Percentiles rank a stretch among this genome's conserved stretches.
These are phyloP conservation scores for Sicus ferrugineus DNA, from an alignment of 2,888 invertebrate genomes.

Conservation along the genomic window DNA sequence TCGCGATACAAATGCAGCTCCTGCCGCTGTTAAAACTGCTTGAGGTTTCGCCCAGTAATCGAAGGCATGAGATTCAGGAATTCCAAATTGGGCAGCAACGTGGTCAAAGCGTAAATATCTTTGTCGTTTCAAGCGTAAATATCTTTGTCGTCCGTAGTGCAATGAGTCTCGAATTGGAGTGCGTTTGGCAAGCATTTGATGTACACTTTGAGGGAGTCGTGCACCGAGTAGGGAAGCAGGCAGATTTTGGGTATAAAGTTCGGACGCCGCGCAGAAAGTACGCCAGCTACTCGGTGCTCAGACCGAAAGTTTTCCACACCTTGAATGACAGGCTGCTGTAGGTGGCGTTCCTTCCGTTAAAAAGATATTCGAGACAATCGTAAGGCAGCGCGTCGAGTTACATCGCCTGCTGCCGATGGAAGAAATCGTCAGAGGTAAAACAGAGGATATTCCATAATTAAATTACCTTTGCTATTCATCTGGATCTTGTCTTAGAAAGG, in stretches of 20 bases:
- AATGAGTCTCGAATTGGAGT: constrained; percentile 45
- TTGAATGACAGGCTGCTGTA: constrained; percentile 50
- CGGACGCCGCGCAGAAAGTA: constrained; percentile 50
- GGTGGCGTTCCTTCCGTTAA: constrained; percentile 44
- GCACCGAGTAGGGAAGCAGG: constrained; percentile 48
- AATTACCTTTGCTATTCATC: too few relatives aligned
- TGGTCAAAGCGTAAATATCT: constrained; percentile 43
- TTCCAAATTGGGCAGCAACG: constrained; percentile 51
- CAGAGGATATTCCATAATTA: too few relatives aligned
- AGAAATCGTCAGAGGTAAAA: too few relatives aligned
- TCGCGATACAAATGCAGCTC: constrained; percentile 54
- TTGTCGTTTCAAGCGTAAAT: constrained; percentile 51
- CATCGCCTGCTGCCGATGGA: constrained; percentile 38
- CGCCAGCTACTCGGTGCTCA: constrained; percentile 46
- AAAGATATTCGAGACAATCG: constrained; percentile 54
- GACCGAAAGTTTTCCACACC: constrained; percentile 47
- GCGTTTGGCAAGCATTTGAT: constrained; percentile 44
- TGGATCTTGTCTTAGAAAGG: too few relatives aligned
- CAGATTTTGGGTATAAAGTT: constrained; percentile 44
- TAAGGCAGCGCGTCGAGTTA: constrained; percentile 48
- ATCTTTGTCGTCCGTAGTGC: constrained; percentile 50
- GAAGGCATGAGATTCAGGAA: constrained; percentile 51
- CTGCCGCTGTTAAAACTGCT: constrained; percentile 49
- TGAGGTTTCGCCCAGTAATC: constrained; percentile 49
- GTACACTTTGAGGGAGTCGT: constrained; percentile 49